Base-by-base conservation (phyloP, 2,888 invertebrate species). In the Xanthia icteritia region DNA sequence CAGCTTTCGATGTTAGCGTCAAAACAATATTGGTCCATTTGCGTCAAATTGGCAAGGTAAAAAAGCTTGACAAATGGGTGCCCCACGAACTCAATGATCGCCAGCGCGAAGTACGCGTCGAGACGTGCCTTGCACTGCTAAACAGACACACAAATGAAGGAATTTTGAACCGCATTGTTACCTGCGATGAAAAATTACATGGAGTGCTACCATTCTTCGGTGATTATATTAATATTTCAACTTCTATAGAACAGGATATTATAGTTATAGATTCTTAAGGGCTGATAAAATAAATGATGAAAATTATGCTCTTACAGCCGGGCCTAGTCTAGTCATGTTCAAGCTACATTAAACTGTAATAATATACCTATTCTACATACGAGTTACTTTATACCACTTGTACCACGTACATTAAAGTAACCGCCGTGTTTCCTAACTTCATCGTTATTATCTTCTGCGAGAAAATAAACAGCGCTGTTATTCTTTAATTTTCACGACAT, bases 401-500 rank as follows among this genome's bases (percentile, higher is more conserved):
- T 36, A 60, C 36, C 51, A 13, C 13, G 15, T 58, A 81, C 42
- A 39, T 77, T 79, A n/a, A 61, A 58, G 20, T 58, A n/a, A 45
- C 15, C 63, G 17, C 15, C 58, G 17, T 45, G 69, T 85, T 73
- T 73, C n/a, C 66, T 51, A 42, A 68, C 64, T 81, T 70, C 75
- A 45, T 68, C 64, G 48, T 68, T 85, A 71, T 82, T 61, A 75
- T 80, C 65, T 81, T 82, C 17, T 13, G n/a, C 36, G 67, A 31
- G 39, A 82, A 71, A 71, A 64, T 75, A 85, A 81, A 75, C 85
- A 81, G 48, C 20, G 11, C 0, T 86, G 72, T 83, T 83, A 67
- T 85, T 83, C 54, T 83, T 85, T 82, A 76, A 85, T 83, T 70
- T 80, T 23, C 39, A 23, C 54, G 82, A 73, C 82, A 61, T 65